Conservation (phyloP, 2,888 invertebrate genomes). For the Conus canariensis region DNA sequence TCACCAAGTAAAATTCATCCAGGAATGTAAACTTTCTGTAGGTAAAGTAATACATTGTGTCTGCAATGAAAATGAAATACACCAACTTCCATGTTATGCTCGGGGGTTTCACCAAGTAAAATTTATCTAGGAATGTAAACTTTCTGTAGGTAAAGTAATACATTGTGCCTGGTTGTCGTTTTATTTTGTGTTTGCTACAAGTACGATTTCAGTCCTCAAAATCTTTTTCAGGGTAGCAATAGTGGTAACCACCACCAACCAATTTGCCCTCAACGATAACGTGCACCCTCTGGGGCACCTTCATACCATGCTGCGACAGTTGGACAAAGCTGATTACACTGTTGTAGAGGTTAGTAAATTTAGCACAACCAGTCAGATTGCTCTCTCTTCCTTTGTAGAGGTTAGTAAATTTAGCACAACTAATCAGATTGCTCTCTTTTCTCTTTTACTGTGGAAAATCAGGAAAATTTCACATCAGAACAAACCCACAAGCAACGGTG, state of each 20-base stretch:
- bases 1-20: no score
- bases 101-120: neutral
- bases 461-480: no score
- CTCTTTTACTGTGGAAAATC: neutral
- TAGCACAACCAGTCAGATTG: no score
- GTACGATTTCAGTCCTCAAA: no score
- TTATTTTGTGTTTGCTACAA: neutral
- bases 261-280: constrained; percentile 23
- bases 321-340: constrained; percentile 32
- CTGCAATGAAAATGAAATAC: no score
- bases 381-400: constrained; percentile 1
- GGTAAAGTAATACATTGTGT: no score
- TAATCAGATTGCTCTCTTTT: neutral
- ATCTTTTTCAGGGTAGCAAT: constrained; percentile 14
- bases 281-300: constrained; percentile 6
- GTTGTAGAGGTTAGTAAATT: constrained; percentile 28
- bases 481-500: no score
- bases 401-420: neutral
- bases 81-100: no score
- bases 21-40: no score
- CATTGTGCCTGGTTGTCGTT: neutral
- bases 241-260: constrained; percentile 17
- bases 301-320: constrained; percentile 21
- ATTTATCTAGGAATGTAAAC: neutral
- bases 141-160: neutral